These are phyloP conservation scores for Metopia argyrocephala DNA, from an alignment of 2,888 invertebrate species.

Conservation along the genomic window DNA sequence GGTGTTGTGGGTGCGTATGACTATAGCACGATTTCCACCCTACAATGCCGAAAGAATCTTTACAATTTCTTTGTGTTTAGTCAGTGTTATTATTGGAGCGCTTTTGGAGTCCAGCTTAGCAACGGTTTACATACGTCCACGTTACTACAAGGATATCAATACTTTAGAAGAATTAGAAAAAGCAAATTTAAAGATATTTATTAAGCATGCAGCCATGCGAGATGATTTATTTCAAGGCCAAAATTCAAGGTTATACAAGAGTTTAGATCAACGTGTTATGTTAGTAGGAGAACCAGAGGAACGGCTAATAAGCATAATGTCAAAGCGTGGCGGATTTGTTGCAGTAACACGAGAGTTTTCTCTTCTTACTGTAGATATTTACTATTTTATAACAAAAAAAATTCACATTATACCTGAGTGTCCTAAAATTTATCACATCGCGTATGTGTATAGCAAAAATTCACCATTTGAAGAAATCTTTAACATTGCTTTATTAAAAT, in stretches of 20 bases:
- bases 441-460: slow-evolving; percentile 73
- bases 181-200: slow-evolving; percentile 73
- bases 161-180: slow-evolving; percentile 76
- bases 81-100: slow-evolving; percentile 77
- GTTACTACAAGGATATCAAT: slow-evolving; percentile 77
- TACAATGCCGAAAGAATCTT: slow-evolving; percentile 77
- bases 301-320: slow-evolving; percentile 70
- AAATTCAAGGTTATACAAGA: slow-evolving; percentile 72
- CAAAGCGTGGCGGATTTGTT: slow-evolving; percentile 70
- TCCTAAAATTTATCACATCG: slow-evolving; percentile 76
- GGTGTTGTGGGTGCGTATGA: slow-evolving; percentile 76
- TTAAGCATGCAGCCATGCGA: slow-evolving; percentile 76
- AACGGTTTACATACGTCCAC: slow-evolving; percentile 76
- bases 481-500: slow-evolving; percentile 71
- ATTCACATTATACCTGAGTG: slow-evolving; percentile 77
- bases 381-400: slow-evolving; percentile 72
- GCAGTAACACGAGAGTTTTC: slow-evolving; percentile 74
- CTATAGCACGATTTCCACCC: slow-evolving; percentile 73
- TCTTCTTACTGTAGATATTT: slow-evolving; percentile 71
- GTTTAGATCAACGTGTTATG: slow-evolving; percentile 72
- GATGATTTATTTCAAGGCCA: slow-evolving; percentile 76
- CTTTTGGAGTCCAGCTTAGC: slow-evolving; percentile 78
- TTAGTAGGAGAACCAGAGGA: slow-evolving; percentile 70
- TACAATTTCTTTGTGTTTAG: slow-evolving; percentile 75
- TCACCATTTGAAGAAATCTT: slow-evolving; percentile 73